Evolutionary conservation across 2,113 vertebrate genomes (phyloP).

Genomic region (Gasterosteus nipponicus): DNA sequence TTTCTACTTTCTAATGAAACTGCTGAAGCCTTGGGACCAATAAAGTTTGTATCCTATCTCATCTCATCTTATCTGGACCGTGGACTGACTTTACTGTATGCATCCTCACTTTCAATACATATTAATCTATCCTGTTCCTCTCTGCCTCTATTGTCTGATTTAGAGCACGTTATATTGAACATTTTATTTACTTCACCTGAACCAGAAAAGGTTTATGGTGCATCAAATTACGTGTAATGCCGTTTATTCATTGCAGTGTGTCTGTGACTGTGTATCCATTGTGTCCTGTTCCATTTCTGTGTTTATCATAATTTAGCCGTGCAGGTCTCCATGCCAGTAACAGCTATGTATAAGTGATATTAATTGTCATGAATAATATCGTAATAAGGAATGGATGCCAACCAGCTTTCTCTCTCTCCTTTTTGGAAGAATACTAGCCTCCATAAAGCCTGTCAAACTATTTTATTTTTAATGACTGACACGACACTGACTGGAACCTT

Average conservation of each 20-base stretch:
- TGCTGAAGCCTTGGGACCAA: background rate
- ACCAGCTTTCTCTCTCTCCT: background rate
- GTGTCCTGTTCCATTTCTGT: constrained; percentile 7
- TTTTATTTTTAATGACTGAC: background rate
- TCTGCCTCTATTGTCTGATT: background rate
- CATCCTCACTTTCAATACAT: background rate
- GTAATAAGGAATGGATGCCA: constrained; percentile 53
- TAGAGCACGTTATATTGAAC: background rate
- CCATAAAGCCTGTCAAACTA: background rate
- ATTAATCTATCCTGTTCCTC: background rate
- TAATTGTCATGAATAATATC: no score
- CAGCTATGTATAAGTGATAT: background rate
- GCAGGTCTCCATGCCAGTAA: constrained; percentile 18
- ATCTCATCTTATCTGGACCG: background rate
- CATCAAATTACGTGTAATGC: background rate
- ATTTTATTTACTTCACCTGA: background rate
- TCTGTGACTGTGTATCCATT: background rate
- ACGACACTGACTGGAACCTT: background rate
- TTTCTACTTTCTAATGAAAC: background rate
- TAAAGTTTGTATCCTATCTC: background rate
- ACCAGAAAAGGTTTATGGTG: background rate
- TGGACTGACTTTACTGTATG: background rate
- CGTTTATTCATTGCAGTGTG: no score
- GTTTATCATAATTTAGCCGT: constrained; percentile 60
- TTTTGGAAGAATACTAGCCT: background rate